These are phyloP conservation scores for Phenacoccus solenopsis DNA, from an alignment of 1,140 invertebrate genomes.

Conservation along the genomic window DNA sequence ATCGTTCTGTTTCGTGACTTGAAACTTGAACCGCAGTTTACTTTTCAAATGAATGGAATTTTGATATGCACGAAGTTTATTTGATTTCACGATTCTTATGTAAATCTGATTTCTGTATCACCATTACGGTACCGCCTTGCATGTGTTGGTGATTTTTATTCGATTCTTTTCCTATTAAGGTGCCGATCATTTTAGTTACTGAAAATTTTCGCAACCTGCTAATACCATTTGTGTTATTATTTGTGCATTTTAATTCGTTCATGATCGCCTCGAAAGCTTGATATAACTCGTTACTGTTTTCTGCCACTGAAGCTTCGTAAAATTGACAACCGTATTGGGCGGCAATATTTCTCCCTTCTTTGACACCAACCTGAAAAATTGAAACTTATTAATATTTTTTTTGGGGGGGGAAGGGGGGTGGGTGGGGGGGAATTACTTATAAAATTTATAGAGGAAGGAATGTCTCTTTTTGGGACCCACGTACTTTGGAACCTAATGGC, in stretches of 20 bases:
- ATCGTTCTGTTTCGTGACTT: too few species aligned
- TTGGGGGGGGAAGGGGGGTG: not conserved
- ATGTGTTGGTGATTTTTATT: slow-evolving; percentile 30
- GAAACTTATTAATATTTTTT: slow-evolving; percentile 7
- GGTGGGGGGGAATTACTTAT: too few species aligned
- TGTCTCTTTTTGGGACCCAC: too few species aligned
- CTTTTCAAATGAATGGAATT: too few species aligned
- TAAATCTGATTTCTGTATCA: slow-evolving; percentile 43
- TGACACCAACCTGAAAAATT: slow-evolving; percentile 47
- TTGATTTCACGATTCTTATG: slow-evolving; percentile 41
- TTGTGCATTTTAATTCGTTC: slow-evolving; percentile 44
- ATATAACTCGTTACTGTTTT: slow-evolving; percentile 55
- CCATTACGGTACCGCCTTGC: slow-evolving; percentile 40
- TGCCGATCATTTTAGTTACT: slow-evolving; percentile 65
- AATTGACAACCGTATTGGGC: slow-evolving; percentile 52
- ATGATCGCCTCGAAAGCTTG: slow-evolving; percentile 52
- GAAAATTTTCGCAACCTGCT: slow-evolving; percentile 50
- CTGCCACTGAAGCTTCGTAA: slow-evolving; percentile 61
- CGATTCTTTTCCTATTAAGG: slow-evolving; percentile 42
- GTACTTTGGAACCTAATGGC: too few species aligned
- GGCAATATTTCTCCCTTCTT: slow-evolving; percentile 51
- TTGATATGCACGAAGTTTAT: not conserved
- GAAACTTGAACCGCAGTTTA: too few species aligned
- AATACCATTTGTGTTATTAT: slow-evolving; percentile 34
- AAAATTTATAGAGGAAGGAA: too few species aligned